phyloP scores from a whole-genome alignment of 2,113 vertebrate genomes.

The Mustela nigripes region DNA sequence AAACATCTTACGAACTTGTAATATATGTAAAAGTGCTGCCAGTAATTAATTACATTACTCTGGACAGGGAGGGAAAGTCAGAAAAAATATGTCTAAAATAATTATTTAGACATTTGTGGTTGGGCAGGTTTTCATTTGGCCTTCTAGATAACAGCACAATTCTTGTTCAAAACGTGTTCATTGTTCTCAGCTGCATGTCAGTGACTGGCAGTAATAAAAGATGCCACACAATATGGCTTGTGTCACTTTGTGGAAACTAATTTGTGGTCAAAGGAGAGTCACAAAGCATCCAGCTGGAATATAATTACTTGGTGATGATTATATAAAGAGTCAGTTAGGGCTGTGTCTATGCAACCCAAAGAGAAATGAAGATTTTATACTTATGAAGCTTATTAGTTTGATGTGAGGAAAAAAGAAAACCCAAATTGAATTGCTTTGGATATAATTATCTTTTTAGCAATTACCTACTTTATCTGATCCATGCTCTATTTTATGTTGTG shows the following conservation, averaged over 20 bases:
- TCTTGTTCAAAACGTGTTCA: slow-evolving; percentile 50
- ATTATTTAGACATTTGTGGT: slow-evolving; percentile 58
- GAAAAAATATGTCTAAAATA: slow-evolving; percentile 8
- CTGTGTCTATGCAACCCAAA: slow-evolving; percentile 15
- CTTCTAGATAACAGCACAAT: background rate
- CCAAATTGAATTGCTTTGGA: background rate
- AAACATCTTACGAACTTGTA: slow-evolving; percentile 4
- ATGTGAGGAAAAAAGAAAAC: background rate
- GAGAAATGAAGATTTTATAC: slow-evolving; percentile 56
- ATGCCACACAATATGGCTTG: slow-evolving; percentile 29
- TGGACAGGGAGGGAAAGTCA: background rate
- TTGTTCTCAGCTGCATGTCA: slow-evolving; percentile 61
- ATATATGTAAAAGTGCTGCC: background rate
- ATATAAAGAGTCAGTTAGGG: slow-evolving; percentile 56
- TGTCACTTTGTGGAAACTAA: slow-evolving; percentile 69
- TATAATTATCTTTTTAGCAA: slow-evolving; percentile 16
- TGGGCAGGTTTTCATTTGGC: slow-evolving; percentile 9
- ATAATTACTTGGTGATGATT: slow-evolving; percentile 67
- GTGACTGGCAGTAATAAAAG: slow-evolving; percentile 47
- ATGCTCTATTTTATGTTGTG: background rate
- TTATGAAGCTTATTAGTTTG: slow-evolving; percentile 51
- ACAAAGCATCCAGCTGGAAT: slow-evolving; percentile 50
- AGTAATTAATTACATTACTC: slow-evolving; percentile 14
- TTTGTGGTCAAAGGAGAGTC: slow-evolving; percentile 66
- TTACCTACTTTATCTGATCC: background rate